Conservation (phyloP, 2,888 invertebrate genomes). For the Campaea margaritaria region DNA sequence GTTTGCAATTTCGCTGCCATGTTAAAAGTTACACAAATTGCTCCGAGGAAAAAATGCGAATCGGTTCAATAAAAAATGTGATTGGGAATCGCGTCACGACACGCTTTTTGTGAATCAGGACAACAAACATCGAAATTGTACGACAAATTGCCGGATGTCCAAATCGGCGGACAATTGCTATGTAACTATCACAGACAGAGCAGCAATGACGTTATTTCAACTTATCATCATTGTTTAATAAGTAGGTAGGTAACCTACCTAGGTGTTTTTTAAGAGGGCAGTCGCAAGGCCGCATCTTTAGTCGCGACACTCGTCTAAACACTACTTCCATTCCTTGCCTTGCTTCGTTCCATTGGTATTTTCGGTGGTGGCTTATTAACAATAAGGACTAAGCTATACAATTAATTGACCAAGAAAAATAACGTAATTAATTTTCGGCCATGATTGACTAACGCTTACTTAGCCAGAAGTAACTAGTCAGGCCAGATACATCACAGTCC, state of each 20-base stretch:
- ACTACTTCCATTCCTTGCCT: too few relatives aligned
- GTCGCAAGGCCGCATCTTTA: too few relatives aligned
- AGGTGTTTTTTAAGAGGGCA: too few relatives aligned
- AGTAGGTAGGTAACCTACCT: too few relatives aligned
- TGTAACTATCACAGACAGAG: background rate
- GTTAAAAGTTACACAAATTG: constrained; percentile 42
- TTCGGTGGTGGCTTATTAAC: too few relatives aligned
- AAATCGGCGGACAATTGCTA: constrained; percentile 28
- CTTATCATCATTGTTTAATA: too few relatives aligned
- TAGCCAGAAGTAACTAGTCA: constrained; percentile 12
- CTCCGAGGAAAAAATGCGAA: constrained; percentile 33
- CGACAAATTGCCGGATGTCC: constrained; percentile 49
- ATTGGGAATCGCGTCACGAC: constrained; percentile 52
- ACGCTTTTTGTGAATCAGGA: constrained; percentile 55
- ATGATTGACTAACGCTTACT: constrained; percentile 6
- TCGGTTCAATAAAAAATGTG: constrained; percentile 24
- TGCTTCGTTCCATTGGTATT: too few relatives aligned
- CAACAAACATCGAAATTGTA: constrained; percentile 57
- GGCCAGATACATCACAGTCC: constrained; percentile 33
- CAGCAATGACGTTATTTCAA: too few relatives aligned
- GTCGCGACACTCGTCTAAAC: too few relatives aligned
- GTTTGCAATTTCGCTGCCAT: background rate
- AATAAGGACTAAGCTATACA: too few relatives aligned
- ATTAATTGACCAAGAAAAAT: too few relatives aligned
- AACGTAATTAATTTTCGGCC: background rate